A percentile compares a stretch with the other conserved stretches of the same genome.
Conservation (phyloP, 2,888 invertebrate genomes). For the Apodemia mormo region DNA sequence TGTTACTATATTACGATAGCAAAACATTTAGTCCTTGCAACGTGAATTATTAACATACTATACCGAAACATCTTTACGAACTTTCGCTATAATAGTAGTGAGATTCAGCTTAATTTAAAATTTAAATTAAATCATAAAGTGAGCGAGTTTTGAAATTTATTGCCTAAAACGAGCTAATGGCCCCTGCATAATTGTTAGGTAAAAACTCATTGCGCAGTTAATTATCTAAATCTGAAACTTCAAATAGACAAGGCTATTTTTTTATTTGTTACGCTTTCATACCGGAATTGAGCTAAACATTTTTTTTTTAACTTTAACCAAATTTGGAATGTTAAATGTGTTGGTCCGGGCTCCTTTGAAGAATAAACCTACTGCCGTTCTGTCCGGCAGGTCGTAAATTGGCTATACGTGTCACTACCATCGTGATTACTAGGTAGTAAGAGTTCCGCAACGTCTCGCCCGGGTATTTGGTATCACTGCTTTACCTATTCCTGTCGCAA, state of each 20-base stretch:
- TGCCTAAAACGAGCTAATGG: conserved; percentile 5
- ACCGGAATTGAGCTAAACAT: not conserved
- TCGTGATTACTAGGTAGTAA: too few species aligned
- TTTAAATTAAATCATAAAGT: not conserved
- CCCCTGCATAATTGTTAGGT: not conserved
- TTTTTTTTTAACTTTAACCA: not conserved
- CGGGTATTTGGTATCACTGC: too few species aligned
- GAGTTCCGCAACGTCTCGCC: too few species aligned
- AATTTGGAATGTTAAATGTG: too few species aligned
- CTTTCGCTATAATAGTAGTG: not conserved
- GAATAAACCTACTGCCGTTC: too few species aligned
- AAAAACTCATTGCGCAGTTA: conserved; percentile 1
- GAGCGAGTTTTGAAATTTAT: not conserved
- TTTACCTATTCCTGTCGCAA: too few species aligned
- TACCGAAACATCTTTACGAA: not conserved
- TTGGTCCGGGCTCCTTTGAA: too few species aligned
- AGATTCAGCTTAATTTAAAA: not conserved
- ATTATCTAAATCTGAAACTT: conserved; percentile 2
- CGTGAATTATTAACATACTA: too few species aligned
- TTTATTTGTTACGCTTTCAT: not conserved
- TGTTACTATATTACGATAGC: too few species aligned
- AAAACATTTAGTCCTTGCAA: too few species aligned
- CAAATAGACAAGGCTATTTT: not conserved
- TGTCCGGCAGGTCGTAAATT: too few species aligned
- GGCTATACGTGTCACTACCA: too few species aligned